Base-by-base conservation (phyloP, 2,888 invertebrate genomes). In the Eustalomyia histrio region DNA sequence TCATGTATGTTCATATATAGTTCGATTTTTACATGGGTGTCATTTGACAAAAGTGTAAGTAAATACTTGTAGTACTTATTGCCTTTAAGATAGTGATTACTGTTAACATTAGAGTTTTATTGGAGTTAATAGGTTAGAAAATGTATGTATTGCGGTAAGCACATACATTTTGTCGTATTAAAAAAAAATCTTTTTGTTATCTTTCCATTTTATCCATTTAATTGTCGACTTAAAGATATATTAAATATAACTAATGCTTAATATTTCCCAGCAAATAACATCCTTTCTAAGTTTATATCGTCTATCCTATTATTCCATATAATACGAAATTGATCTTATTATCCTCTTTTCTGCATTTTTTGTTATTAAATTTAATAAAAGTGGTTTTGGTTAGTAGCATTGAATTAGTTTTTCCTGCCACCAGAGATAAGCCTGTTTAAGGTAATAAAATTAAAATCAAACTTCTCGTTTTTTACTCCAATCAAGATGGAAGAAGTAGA, bases 361-460 rank as follows among this genome's bases (percentile, higher is more conserved):
- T 33, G 24, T 16, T 10, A n/a, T 16, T 17, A 60, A 39, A 60
- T 60, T 60, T 10, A 35, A 60, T 60, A 17, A 12, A 60, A 1
- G 1, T 17, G 33, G 33, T 29, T 57, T 57, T 57, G 29, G 8
- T 29, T 24, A 29, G 35, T 12, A 35, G 24, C 24, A 24, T 35
- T 35, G 5, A 24, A 24, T 24, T 3, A 10, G 5, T 35, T 35
- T 10, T 7, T 57, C 16, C 29, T 33, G 16, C 16, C 33, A 8
- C 35, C 35, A 35, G 35, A 8, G 8, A 61, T 61, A 61, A 61
- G 43, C 43, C 61, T 47, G 10, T 47, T 61, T 61, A 71, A 61
- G 71, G 52, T 24, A 71, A 71, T 71, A 53, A 43, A 71, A 71
- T 71, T 71, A 71, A 71, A 61, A 35, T 39, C 39, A 21, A 61